Evolutionary conservation across 2,888 invertebrate genomes (phyloP).

Genomic region (Coelinius sp.): DNA sequence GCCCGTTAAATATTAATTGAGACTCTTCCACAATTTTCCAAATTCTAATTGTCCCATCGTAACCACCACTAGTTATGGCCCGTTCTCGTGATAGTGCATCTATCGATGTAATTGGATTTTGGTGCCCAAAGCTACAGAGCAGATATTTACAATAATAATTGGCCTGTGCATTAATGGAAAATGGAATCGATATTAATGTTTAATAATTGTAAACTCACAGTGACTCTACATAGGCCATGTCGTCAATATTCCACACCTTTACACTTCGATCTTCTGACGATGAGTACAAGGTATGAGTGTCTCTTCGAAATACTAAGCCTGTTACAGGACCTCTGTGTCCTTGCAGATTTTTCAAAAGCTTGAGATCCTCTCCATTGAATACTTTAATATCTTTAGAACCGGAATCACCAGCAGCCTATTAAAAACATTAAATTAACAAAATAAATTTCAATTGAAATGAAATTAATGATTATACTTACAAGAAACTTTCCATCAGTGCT

Average conservation of each 20-base stretch:
- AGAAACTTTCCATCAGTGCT: constrained; percentile 85
- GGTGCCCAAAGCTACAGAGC: constrained; percentile 83
- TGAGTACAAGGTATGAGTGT: constrained; percentile 88
- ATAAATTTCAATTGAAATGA: constrained; percentile 25
- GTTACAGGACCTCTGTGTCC: constrained; percentile 83
- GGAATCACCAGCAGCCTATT: constrained; percentile 79
- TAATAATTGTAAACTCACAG: constrained; percentile 72
- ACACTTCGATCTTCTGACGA: constrained; percentile 84
- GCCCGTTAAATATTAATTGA: constrained; percentile 93
- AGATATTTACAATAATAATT: neutral
- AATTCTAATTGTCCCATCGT: constrained; percentile 87
- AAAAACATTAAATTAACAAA: constrained; percentile 33
- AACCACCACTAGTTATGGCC: constrained; percentile 90
- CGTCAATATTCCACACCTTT: constrained; percentile 96
- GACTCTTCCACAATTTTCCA: constrained; percentile 99
- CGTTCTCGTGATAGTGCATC: constrained; percentile 90
- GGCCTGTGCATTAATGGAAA: neutral
- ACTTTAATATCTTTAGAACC: constrained; percentile 81
- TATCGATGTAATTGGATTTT: constrained; percentile 86
- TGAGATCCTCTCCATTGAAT: constrained; percentile 85
- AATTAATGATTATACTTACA: constrained; percentile 72
- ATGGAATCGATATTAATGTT: neutral
- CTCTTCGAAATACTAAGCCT: constrained; percentile 87
- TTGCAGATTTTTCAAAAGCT: constrained; percentile 84
- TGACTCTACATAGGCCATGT: constrained; percentile 96